Evolutionary conservation across 2,888 invertebrate genomes (phyloP), one percentile per base, ranked within the genome.

Genomic region (Tanaodytes sp.): DNA sequence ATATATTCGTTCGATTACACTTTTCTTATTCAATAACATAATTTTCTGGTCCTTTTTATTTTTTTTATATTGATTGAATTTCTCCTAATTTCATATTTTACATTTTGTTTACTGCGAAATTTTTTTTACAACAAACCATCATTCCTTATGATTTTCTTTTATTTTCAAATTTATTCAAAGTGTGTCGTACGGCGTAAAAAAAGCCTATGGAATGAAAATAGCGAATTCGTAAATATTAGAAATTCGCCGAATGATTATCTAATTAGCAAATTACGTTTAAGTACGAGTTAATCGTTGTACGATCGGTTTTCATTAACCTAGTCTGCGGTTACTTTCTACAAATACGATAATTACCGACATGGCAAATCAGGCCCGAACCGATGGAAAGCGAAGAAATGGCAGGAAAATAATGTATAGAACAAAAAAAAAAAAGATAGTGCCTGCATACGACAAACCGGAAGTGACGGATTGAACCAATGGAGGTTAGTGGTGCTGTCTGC

Each of bases 401-500:
- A 27, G 2, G 14, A 14, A 42, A 2, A 55, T 27, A 59, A 14
- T 4, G 9, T 4, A n/a, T 30, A 48, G 19, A 57, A 27, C 18
- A 14, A 37, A 31, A 2, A 55, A 51, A 62, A 57, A 62, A 48
- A 61, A n/a, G n/a, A n/a, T n/a, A 58, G 58, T 23, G 36, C 55
- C 54, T 20, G 57, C 63, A 58, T 71, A 65, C 45, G 57, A 65
- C 55, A 57, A 61, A 72, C 74, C 74, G 75, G 75, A 76, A 77
- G 68, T 72, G 71, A 72, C 69, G 51, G 63, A 70, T 71, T 65
- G 66, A 73, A 51, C 61, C 70, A 74, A 78, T 77, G 75, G 71
- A 65, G 77, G 77, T 76, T 74, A 79, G 74, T 77, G 73, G 74
- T 62, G 69, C 74, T 65, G 72, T 18, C 31, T 62, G 75, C 75